A percentile compares a stretch with the other conserved stretches of the same genome.
Evolutionary conservation across 2,113 vertebrate genomes (phyloP).

Genomic region (Onychorhynchus coronatus): DNA sequence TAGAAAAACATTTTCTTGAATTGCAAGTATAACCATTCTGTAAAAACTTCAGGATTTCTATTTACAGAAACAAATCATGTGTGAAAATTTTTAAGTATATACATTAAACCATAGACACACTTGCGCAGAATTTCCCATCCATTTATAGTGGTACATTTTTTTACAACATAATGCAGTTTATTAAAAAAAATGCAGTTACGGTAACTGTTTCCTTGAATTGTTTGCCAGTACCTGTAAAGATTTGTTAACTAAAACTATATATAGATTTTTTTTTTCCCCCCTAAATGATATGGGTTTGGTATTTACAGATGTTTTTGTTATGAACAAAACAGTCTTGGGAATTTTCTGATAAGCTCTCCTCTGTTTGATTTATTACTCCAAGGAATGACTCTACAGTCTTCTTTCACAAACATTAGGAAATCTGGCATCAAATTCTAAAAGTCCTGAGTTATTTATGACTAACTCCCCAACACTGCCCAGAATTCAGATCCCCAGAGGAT

Average conservation of each 20-base stretch:
- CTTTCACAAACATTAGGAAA: conserved; percentile 8
- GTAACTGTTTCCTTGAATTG: not conserved
- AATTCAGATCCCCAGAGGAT: conserved; percentile 1
- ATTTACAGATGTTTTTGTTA: conserved; percentile 25
- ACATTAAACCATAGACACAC: not conserved
- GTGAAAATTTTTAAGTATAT: not conserved
- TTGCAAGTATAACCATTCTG: not conserved
- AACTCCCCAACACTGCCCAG: not conserved
- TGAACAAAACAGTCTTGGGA: not conserved
- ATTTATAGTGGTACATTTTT: not conserved
- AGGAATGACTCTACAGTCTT: not conserved
- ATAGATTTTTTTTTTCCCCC: fast-evolving
- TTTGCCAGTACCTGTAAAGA: not conserved
- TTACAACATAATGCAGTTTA: not conserved
- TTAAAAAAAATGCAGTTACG: not conserved
- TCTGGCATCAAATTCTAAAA: conserved; percentile 11
- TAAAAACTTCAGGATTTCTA: not conserved
- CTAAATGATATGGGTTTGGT: not conserved
- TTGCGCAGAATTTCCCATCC: not conserved
- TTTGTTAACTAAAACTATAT: not conserved
- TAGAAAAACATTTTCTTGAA: not conserved
- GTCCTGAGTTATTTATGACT: conserved; percentile 36
- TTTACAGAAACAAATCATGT: not conserved
- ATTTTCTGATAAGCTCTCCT: conserved; percentile 12
- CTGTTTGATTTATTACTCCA: conserved; percentile 1